phyloP scores from a whole-genome alignment of 2,888 invertebrate species.

The Platycheirus rosarum region DNA sequence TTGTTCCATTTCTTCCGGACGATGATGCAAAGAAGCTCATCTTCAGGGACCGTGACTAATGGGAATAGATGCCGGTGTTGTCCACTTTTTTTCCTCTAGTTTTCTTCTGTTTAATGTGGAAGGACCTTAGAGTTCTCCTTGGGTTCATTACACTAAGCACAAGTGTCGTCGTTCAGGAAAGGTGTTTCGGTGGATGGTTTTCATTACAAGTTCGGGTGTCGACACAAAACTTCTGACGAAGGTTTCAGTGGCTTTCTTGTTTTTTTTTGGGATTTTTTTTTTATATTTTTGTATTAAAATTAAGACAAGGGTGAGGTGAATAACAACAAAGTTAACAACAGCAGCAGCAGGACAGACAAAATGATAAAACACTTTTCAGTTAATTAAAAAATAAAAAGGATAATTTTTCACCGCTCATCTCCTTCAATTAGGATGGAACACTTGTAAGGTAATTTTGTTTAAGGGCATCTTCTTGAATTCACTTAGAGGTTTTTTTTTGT shows the following conservation, averaged over 20 bases:
- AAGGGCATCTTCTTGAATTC: conserved; percentile 57
- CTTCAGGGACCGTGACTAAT: conserved; percentile 72
- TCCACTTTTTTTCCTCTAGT: conserved; percentile 51
- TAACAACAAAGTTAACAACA: conserved; percentile 63
- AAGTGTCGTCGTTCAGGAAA: conserved; percentile 69
- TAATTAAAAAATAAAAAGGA: conserved; percentile 77
- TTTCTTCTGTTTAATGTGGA: conserved; percentile 26
- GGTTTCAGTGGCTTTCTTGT: conserved; percentile 47
- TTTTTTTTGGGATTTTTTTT: conserved; percentile 26
- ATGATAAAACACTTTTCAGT: conserved; percentile 75
- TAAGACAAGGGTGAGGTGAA: conserved; percentile 49
- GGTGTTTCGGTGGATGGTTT: conserved; percentile 74
- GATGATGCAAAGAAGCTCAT: conserved; percentile 55
- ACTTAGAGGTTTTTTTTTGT: conserved; percentile 28
- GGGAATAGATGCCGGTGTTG: conserved; percentile 74
- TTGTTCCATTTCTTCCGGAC: conserved; percentile 51
- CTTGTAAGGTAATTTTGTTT: conserved; percentile 75
- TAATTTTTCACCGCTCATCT: conserved; percentile 76
- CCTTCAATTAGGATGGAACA: conserved; percentile 75
- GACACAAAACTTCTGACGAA: conserved; percentile 70
- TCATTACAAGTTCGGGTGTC: conserved; percentile 65
- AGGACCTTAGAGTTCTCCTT: conserved; percentile 49
- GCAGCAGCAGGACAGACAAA: conserved; percentile 59
- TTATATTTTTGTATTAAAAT: not conserved
- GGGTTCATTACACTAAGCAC: conserved; percentile 74